A percentile compares a stretch with the other conserved stretches of the same genome.
Conservation (phyloP, 1,140 invertebrate genomes). For the Prorops nasuta region DNA sequence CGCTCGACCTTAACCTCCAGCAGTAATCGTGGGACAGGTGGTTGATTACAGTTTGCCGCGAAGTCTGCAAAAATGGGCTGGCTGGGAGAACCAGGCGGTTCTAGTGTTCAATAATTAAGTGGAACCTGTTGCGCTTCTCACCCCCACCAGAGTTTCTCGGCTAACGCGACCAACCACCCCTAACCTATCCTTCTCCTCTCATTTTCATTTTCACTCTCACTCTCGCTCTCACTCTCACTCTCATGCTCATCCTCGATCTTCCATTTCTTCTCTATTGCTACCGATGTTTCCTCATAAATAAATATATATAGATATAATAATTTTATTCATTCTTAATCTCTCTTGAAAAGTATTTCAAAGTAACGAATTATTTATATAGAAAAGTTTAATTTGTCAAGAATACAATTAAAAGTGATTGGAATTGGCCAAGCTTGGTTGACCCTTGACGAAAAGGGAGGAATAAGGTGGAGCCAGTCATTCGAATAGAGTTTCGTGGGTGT, state of each 20-base stretch:
- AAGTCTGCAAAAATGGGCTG: conserved; percentile 29
- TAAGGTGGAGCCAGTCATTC: no score
- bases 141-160: conserved; percentile 23
- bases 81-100: conserved; percentile 34
- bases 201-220: conserved; percentile 2
- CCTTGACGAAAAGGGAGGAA: no score
- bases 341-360: no score
- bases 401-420: no score
- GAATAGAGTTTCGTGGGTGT: no score
- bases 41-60: conserved; percentile 31
- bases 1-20: conserved; percentile 25
- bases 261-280: no score
- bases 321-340: no score
- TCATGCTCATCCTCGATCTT: neutral
- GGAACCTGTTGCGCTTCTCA: conserved; percentile 53
- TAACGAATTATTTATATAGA: no score
- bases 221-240: neutral
- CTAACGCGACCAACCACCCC: conserved; percentile 21
- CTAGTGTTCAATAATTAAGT: conserved; percentile 57
- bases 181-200: neutral
- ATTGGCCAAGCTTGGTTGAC: no score
- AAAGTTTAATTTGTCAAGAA: no score
- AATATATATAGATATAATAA: no score
- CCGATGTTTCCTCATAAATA: no score
- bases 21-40: conserved; percentile 35